Evolutionary conservation across 2,888 invertebrate species (phyloP), one percentile per base, ranked within the genome.

Genomic region (Drosophila putrida): DNA sequence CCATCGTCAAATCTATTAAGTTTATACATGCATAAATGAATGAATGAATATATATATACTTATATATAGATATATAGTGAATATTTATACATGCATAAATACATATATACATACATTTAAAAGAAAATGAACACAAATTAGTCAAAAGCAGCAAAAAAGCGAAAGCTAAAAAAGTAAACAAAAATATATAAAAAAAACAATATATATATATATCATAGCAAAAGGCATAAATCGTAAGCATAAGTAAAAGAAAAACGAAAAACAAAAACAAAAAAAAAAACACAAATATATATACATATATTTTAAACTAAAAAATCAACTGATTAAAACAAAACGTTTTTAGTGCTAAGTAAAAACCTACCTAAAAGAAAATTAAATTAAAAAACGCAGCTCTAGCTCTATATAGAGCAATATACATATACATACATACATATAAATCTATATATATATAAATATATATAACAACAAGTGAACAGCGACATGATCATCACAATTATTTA

Each of bases 1-100:
- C 88, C 88, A 82, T 82, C 88, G 82, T 82, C 79, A 87, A 80
- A 86, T 83, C 88, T 88, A 88, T 83, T 88, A 88, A 88, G 88
- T 82, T 87, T 84, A 82, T 82, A 87, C 70, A 78, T 68, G 65
- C 75, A 77, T 83, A 87, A 75, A 78, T 36, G 51, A 13, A 54
- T 64, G 46, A 11, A 64, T 49, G 61, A 43, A 62, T 53, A 65
- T 46, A 54, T 44, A 60, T 44, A 71, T 49, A n/a, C n/a, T n/a
- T n/a, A 62, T 53, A 65, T 46, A 54, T 44, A 60, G 39, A 71
- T 49, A 71, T 58, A 54, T 80, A 80, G 85, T 80, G 57, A 81
- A 81, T 81, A 81, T 81, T 81, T 81, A 81, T 81, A 78, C 64
- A 61, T 41, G 57, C 46, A 51, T 15, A 65, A 47, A 71, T 43